Conservation (phyloP, 2,797 vertebrate species). For the Megalops cyprinoides region DNA sequence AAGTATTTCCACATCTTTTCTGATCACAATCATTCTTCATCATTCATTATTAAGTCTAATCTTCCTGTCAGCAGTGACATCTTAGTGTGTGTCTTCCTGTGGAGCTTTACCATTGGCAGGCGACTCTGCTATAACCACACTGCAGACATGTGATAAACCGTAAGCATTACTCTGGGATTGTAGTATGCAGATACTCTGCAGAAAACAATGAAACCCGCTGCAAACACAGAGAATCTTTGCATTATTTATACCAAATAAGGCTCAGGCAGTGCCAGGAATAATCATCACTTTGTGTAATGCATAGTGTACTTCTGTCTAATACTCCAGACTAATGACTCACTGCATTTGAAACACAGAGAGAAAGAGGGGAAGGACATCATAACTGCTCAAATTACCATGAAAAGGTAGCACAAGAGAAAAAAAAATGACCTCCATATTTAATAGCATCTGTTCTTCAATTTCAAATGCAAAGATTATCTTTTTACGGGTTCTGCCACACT, state of each 20-base stretch:
- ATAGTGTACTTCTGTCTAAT: conserved; percentile 1
- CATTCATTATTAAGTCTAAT: conserved; percentile 29
- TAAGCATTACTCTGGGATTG: conserved; percentile 47
- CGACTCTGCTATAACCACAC: conserved; percentile 42
- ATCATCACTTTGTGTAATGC: conserved; percentile 3
- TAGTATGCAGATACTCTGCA: conserved; percentile 33
- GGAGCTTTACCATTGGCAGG: conserved; percentile 3
- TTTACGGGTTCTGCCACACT: conserved; percentile 24
- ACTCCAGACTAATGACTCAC: not conserved
- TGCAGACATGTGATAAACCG: conserved; percentile 51
- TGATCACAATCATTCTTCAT: conserved; percentile 20
- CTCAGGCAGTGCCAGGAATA: not conserved
- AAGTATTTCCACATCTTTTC: conserved; percentile 10
- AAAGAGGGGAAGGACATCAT: not conserved
- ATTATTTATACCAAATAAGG: conserved; percentile 20
- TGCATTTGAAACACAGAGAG: not conserved
- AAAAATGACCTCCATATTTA: conserved; percentile 3
- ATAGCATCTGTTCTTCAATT: conserved; percentile 11
- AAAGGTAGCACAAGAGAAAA: not conserved
- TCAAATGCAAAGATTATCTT: conserved; percentile 7
- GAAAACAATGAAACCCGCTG: not conserved
- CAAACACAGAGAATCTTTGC: not conserved
- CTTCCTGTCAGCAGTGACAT: conserved; percentile 26
- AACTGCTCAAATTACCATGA: conserved; percentile 23
- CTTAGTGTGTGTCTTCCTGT: not conserved